phyloP scores from a whole-genome alignment of 2,797 vertebrate genomes.

The Oceanodroma leucorhoa region DNA sequence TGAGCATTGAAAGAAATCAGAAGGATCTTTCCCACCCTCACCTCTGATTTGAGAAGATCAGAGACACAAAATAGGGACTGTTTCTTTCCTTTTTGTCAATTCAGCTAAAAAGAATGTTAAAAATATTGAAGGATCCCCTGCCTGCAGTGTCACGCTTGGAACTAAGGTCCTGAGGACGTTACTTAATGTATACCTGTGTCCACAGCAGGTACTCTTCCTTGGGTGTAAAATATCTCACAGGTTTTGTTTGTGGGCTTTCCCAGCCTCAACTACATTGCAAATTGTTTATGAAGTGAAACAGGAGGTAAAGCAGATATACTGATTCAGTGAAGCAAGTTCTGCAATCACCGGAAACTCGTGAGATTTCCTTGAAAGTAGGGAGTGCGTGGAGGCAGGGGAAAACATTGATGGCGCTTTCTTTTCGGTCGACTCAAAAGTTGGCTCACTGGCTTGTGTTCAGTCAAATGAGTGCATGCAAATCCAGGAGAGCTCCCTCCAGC shows the following conservation, averaged over 20 bases:
- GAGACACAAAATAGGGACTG: not conserved
- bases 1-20: not conserved
- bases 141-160: not conserved
- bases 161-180: not conserved
- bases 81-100: not conserved
- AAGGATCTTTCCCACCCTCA: not conserved
- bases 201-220: not conserved
- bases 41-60: not conserved
- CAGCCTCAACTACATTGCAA: not conserved
- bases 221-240: not conserved
- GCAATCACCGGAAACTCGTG: not conserved
- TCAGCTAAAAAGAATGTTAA: not conserved
- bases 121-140: not conserved
- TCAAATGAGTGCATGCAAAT: not conserved
- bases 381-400: not conserved
- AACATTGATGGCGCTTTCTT: not conserved
- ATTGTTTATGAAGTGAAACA: not conserved
- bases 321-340: not conserved
- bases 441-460: not conserved
- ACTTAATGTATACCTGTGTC: not conserved
- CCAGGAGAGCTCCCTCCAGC: slow-evolving; percentile 7
- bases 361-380: not conserved
- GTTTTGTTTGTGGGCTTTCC: not conserved
- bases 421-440: not conserved
- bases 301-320: not conserved